Base-by-base conservation (phyloP, 2,113 vertebrate genomes). In the Peucedramus taeniatus region DNA sequence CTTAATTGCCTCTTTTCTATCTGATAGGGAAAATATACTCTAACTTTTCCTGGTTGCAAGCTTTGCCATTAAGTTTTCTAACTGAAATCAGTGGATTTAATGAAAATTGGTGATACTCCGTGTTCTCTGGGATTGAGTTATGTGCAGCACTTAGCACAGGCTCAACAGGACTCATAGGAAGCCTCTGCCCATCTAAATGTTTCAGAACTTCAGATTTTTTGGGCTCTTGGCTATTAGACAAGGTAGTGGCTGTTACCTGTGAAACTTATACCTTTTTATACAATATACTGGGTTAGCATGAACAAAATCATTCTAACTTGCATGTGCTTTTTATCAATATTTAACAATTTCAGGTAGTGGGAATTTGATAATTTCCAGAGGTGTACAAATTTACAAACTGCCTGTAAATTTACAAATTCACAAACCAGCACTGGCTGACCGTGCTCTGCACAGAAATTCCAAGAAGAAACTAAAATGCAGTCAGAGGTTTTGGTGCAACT, bases 1-100 rank as follows among this genome's bases (percentile, higher is more conserved):
- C 90, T 95, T 96, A 95, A 94, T 95, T 97, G 91, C 75, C 66
- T 91, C 87, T 88, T 68, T 53, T 71, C 81, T 47, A 72, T 82
- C 78, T 84, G 89, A 85, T 71, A 37, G 81, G 84, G 39, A 87
- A 96, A 93, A 97, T 37, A 92, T 3, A 69, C 35, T 86, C 84
- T 4, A 71, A 83, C 69, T 75, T 94, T 22, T 50, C 68, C 60
- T 71, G 79, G 33, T 27, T 95, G 68, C 69, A 81, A 63, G 69
- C 42, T 88, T 51, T 65, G 47, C 39, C 64, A 63, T 89, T 50
- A 89, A 37, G 30, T 90, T 93, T 88, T 77, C 83, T 47, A 81
- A 63, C 50, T 23, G 21, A 50, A 83, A 86, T 22, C 3, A 33
- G 24, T 4, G n/a, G 39, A 81, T 77, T 88, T 83, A 83, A 83